Conservation (phyloP, 1,140 invertebrate genomes). For the Micrasema longulum region DNA sequence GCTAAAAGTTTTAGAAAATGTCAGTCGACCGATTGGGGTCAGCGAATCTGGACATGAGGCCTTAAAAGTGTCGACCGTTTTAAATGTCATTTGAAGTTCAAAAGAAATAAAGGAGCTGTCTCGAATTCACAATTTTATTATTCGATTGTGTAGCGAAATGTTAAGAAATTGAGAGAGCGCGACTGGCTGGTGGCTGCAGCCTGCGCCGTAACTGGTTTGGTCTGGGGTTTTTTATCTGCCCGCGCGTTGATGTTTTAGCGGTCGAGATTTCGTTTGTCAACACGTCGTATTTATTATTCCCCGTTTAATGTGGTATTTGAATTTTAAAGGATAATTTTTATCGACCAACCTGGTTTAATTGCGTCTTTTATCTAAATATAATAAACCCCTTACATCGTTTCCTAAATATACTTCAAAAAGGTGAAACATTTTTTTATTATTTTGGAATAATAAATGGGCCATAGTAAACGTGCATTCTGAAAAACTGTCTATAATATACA, state of each 20-base stretch:
- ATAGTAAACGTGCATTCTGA: too few species aligned
- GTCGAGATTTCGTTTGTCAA: constrained; percentile 31
- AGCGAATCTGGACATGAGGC: background rate
- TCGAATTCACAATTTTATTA: constrained; percentile 25
- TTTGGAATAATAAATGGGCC: too few species aligned
- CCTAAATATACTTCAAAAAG: too few species aligned
- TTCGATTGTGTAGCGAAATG: constrained; percentile 14
- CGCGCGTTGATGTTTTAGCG: constrained; percentile 49
- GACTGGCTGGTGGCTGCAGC: constrained; percentile 26
- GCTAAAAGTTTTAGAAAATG: background rate
- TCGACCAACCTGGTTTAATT: too few species aligned
- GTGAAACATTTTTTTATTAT: too few species aligned
- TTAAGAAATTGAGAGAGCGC: constrained; percentile 25
- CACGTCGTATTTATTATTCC: background rate
- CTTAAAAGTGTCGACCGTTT: constrained; percentile 17
- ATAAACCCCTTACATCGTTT: too few species aligned
- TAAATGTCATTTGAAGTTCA: constrained; percentile 36
- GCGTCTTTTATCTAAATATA: too few species aligned
- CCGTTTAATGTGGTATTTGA: too few species aligned
- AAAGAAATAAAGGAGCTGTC: constrained; percentile 9
- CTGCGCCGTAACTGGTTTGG: constrained; percentile 46
- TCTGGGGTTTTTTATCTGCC: constrained; percentile 47
- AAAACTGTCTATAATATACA: too few species aligned
- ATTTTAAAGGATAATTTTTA: too few species aligned
- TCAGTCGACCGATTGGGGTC: constrained; percentile 5